Conservation (phyloP, 2,797 vertebrate species). For the Xiphorhynchus erythropygius region DNA sequence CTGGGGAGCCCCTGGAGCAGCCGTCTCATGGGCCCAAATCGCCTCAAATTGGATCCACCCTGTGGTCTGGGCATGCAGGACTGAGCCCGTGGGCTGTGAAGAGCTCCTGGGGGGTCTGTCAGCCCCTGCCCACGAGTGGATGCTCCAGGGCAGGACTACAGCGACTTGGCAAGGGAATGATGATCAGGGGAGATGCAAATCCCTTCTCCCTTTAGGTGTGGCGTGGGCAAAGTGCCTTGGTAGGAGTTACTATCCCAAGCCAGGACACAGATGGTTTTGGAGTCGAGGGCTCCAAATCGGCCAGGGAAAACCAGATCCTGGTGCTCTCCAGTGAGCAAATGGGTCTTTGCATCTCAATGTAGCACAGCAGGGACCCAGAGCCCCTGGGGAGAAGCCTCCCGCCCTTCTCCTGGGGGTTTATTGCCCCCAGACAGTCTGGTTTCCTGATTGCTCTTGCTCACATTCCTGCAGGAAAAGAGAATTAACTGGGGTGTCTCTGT, state of each 20-base stretch:
- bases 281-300: neutral
- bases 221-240: rapidly evolving
- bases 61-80: rapidly evolving
- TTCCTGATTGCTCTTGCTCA: constrained; percentile 73
- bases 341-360: constrained; percentile 30
- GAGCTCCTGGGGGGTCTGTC: neutral
- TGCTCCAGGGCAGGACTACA: neutral
- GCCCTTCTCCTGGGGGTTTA: constrained; percentile 66
- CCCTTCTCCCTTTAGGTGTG: neutral
- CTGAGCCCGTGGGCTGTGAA: neutral
- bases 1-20: rapidly evolving
- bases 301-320: neutral
- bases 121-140: neutral
- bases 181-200: neutral
- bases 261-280: neutral
- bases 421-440: constrained; percentile 73
- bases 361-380: constrained; percentile 53
- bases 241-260: rapidly evolving
- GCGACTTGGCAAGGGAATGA: neutral
- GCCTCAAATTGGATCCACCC: rapidly evolving
- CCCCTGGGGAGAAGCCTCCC: neutral
- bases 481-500: constrained; percentile 18
- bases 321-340: neutral
- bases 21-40: rapidly evolving
- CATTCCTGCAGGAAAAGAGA: constrained; percentile 64